phyloP scores from a whole-genome alignment of 2,888 invertebrate species.

The Diplolepis rosae region DNA sequence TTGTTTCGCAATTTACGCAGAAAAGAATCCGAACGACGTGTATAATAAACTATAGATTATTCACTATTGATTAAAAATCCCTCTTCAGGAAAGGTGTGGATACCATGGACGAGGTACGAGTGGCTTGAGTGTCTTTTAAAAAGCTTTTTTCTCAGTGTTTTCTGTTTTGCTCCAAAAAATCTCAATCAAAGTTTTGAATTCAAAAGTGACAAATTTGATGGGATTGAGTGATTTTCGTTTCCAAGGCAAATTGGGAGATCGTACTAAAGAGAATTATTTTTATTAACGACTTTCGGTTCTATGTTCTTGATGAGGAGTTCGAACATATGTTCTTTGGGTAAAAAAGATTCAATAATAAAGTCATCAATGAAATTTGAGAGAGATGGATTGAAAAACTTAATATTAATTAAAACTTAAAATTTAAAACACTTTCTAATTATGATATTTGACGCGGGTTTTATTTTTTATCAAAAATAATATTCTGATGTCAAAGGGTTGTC shows the following conservation, averaged over 20 bases:
- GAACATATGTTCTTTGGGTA: neutral
- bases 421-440: neutral
- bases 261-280: neutral
- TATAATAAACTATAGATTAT: neutral
- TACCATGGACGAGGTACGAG: constrained; percentile 55
- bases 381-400: no score
- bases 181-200: neutral
- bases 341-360: no score
- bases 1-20: constrained; percentile 14
- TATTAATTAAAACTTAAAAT: neutral
- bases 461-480: neutral
- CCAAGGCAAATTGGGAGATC: neutral
- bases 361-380: no score
- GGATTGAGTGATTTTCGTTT: neutral
- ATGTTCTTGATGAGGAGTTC: neutral
- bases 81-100: neutral
- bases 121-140: neutral
- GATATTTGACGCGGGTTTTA: no score
- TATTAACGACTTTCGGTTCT: neutral
- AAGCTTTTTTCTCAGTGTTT: neutral
- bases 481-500: constrained; percentile 8
- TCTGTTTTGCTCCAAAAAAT: neutral
- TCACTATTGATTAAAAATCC: constrained; percentile 3
- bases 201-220: neutral
- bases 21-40: constrained; percentile 5